Percentiles rank a stretch among this genome's conserved stretches.
Evolutionary conservation across 2,888 invertebrate genomes (phyloP).

Genomic region (Agonopterix subpropinquella): DNA sequence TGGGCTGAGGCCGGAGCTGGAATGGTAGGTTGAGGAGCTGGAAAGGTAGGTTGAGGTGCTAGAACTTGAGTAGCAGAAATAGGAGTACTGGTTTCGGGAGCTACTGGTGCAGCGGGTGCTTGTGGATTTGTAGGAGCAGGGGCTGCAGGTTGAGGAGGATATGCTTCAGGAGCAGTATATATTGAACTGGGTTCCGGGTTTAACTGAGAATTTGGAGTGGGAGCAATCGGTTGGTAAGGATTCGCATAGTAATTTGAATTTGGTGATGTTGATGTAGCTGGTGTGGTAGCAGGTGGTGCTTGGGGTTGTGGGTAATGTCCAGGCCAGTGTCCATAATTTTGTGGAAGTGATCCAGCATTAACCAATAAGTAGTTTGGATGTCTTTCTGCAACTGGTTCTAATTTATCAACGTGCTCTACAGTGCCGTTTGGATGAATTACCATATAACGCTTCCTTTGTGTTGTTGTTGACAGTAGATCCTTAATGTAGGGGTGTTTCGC

Average conservation of each 20-base stretch:
- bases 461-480: constrained; percentile 15
- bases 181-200: background rate
- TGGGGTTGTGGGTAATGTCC: too few species aligned
- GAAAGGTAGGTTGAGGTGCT: too few species aligned
- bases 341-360: constrained; percentile 10
- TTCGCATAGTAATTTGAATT: too few species aligned
- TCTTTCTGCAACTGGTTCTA: constrained; percentile 20
- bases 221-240: too few species aligned
- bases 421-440: constrained; percentile 39
- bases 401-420: constrained; percentile 30
- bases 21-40: too few species aligned
- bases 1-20: background rate
- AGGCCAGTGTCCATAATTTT: background rate
- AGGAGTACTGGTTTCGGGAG: background rate
- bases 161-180: too few species aligned
- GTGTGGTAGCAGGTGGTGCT: too few species aligned
- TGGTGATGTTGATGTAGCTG: too few species aligned
- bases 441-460: constrained; percentile 23
- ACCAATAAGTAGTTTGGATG: constrained; percentile 27
- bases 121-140: background rate
- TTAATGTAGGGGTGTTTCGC: background rate
- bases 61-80: background rate
- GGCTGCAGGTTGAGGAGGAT: too few species aligned
- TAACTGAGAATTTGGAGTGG: too few species aligned
- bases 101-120: background rate